Percentiles rank a stretch among this genome's conserved stretches.
Conservation (phyloP, 2,888 invertebrate species). For the Frankliniella intonsa region DNA sequence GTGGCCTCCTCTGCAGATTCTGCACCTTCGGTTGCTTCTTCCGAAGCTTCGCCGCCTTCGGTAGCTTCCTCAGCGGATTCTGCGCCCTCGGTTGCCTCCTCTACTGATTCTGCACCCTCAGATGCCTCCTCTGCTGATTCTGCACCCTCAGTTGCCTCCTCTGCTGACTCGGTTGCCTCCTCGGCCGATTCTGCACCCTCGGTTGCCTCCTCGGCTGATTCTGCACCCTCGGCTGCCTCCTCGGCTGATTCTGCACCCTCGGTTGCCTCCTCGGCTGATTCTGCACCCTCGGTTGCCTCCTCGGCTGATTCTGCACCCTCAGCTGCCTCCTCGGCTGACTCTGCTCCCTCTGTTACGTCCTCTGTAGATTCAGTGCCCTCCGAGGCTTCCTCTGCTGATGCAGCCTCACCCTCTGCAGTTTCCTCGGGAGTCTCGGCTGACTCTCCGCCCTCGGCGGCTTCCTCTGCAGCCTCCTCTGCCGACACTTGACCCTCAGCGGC, state of each 20-base stretch:
- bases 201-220: conserved; percentile 39
- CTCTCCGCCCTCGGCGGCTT: conserved; percentile 36
- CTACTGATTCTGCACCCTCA: conserved; percentile 34
- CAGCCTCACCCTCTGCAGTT: conserved; percentile 37
- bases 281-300: conserved; percentile 38
- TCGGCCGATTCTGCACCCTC: conserved; percentile 38
- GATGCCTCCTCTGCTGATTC: conserved; percentile 39
- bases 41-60: conserved; percentile 33
- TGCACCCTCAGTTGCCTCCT: conserved; percentile 37
- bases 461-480: conserved; percentile 40
- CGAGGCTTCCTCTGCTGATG: conserved; percentile 38
- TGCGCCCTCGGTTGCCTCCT: conserved; percentile 35
- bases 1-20: conserved; percentile 36
- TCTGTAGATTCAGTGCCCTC: conserved; percentile 37
- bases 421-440: conserved; percentile 41
- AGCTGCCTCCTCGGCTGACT: conserved; percentile 31
- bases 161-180: conserved; percentile 40
- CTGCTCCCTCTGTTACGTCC: conserved; percentile 35
- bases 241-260: conserved; percentile 39
- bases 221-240: conserved; percentile 40
- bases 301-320: conserved; percentile 36
- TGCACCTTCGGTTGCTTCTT: conserved; percentile 34
- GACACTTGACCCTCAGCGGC: conserved; percentile 36
- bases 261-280: conserved; percentile 40
- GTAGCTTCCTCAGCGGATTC: conserved; percentile 33